Conservation (phyloP, 2,888 invertebrate genomes). For the Trichopria drosophilae region DNA sequence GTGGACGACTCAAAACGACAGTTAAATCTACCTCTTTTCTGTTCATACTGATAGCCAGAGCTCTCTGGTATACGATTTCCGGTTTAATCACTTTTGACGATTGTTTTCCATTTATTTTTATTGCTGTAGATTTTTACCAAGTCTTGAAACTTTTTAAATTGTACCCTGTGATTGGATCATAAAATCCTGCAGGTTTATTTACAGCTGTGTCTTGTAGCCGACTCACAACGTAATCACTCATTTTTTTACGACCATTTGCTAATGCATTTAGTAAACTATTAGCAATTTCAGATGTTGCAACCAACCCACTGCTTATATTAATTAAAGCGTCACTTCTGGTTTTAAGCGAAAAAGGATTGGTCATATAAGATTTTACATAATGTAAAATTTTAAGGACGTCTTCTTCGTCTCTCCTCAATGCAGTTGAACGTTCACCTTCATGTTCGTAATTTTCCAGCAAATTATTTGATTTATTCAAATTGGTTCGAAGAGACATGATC, state of each 20-base stretch:
- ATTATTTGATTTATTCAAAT: background rate
- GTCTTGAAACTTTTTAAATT: background rate
- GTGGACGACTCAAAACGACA: too few species aligned
- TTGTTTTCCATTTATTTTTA: constrained; percentile 2
- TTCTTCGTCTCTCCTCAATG: constrained; percentile 1
- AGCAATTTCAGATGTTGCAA: background rate
- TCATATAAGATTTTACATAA: background rate
- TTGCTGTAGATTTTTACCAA: background rate
- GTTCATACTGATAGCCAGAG: background rate
- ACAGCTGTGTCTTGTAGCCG: background rate
- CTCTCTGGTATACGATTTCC: constrained; percentile 8
- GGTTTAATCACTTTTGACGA: constrained; percentile 3
- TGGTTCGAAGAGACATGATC: background rate
- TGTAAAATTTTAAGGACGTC: background rate
- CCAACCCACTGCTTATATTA: constrained; percentile 4
- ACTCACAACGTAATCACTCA: background rate
- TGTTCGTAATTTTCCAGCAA: background rate
- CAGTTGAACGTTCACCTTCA: background rate
- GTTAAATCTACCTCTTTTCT: constrained; percentile 7
- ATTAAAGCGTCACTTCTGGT: background rate
- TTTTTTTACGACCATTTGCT: background rate
- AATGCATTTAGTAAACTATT: background rate
- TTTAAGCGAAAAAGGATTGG: background rate
- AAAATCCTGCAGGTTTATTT: background rate
- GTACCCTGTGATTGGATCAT: background rate